Evolutionary conservation across 2,888 invertebrate genomes (phyloP).

Genomic region (Leucophora obtusa): DNA sequence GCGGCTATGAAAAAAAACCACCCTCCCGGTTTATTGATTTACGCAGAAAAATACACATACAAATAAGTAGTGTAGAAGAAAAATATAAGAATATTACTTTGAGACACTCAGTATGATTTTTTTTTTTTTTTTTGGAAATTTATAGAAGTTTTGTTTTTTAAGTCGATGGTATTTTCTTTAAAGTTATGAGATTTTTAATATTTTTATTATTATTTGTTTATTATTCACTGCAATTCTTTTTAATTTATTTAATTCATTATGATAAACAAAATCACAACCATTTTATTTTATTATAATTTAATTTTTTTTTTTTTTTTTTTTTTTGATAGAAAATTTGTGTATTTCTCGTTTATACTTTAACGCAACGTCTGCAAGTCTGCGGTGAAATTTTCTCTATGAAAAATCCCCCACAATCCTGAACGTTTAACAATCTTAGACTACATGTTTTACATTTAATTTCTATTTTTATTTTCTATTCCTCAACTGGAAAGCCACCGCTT

Average conservation of each 20-base stretch:
- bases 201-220: neutral
- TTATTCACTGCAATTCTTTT: neutral
- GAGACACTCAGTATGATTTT: neutral
- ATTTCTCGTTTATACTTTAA: constrained; percentile 37
- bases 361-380: constrained; percentile 66
- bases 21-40: constrained; percentile 66
- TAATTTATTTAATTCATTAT: constrained; percentile 5
- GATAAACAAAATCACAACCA: constrained; percentile 53
- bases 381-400: constrained; percentile 66
- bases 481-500: constrained; percentile 17
- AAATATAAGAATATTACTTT: constrained; percentile 18
- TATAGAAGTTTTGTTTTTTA: neutral
- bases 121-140: neutral
- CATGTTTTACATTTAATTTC: constrained; percentile 23
- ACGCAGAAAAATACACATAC: constrained; percentile 62
- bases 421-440: constrained; percentile 52
- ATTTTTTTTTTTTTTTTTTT: constrained; percentile 21
- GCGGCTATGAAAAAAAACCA: constrained; percentile 54
- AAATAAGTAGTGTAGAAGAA: constrained; percentile 40
- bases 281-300: constrained; percentile 23
- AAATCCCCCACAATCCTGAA: constrained; percentile 55
- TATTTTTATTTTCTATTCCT: constrained; percentile 17
- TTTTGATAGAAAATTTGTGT: constrained; percentile 9
- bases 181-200: neutral
- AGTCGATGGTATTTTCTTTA: neutral